Conservation (phyloP, 2,113 vertebrate species). For the Anser brachyrhynchus region DNA sequence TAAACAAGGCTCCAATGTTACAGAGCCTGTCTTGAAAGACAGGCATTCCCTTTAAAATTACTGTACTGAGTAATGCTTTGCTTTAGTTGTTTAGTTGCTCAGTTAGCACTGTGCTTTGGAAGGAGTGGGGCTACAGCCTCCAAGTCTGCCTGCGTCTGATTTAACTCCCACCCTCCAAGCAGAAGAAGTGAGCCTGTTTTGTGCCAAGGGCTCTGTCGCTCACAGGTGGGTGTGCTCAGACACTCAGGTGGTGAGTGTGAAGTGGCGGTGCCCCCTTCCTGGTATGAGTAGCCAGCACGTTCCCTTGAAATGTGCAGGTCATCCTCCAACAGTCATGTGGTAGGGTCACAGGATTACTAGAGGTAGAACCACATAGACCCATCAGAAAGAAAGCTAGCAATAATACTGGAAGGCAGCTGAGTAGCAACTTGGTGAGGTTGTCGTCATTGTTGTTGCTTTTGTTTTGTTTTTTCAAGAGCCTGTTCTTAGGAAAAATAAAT, state of each 20-base stretch:
- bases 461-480: not conserved
- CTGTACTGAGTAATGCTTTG: not conserved
- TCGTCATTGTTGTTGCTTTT: no score
- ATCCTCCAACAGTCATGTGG: not conserved
- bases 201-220: not conserved
- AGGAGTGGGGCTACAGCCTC: not conserved
- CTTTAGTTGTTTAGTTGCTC: not conserved
- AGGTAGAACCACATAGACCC: not conserved
- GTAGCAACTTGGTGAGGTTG: not conserved
- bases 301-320: not conserved
- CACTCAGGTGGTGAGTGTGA: no score
- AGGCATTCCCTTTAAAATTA: not conserved
- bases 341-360: not conserved
- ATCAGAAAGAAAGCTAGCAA: not conserved
- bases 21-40: not conserved
- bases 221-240: not conserved
- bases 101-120: not conserved
- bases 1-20: not conserved
- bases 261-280: not conserved
- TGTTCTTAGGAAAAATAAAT: not conserved
- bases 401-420: not conserved
- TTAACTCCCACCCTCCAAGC: not conserved
- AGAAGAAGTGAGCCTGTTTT: not conserved
- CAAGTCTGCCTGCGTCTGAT: not conserved
- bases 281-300: not conserved